Base-by-base conservation (phyloP, 2,113 vertebrate species). In the Brachionichthys hirsutus region DNA sequence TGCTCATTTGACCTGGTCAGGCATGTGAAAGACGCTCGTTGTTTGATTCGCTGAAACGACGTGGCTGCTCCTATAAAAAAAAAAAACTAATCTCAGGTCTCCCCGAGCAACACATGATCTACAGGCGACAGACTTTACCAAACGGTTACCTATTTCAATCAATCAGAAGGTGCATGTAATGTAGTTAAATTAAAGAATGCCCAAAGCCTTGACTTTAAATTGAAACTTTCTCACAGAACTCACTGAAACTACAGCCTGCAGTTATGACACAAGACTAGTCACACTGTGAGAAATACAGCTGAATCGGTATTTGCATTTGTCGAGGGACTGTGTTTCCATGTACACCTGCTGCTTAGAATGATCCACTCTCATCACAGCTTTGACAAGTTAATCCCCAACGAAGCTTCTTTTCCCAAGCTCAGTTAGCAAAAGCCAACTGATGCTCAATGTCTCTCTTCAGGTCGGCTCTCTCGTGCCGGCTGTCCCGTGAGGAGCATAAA, bases 381-480 rank as follows among this genome's bases (percentile, higher is more conserved):
- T 70, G 72, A 83, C 73, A 79, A 74, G 71, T 84, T 82, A 78
- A 81, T 85, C 75, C 63, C 67, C 41, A 7, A 12, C 36, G n/a
- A 75, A 84, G 56, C 50, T 22, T 61, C 46, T 66, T 59, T 54
- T 59, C 30, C 34, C 55, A 62, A 54, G 18, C 57, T 38, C 46
- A 41, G 20, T 67, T 70, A 62, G 56, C 55, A 35, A n/a, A 17
- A 22, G 19, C 78, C 77, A 80, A 80, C 80, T 82, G 76, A 84
- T 75, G 71, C 65, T 62, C 73, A 68, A 35, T 73, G 71, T 86
- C 80, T 88, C 67, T 89, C 75, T 69, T 75, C 77, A 36, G 71
- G 53, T 79, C 68, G 71, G 73, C 53, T 41, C 51, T 50, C 51
- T 41, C 46, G 54, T 19, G 54, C 60, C 30, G 34, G 42, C 41